Evolutionary conservation across 2,113 vertebrate species (phyloP), one percentile per base, ranked within the genome.

Genomic region (Copsychus sechellarum): DNA sequence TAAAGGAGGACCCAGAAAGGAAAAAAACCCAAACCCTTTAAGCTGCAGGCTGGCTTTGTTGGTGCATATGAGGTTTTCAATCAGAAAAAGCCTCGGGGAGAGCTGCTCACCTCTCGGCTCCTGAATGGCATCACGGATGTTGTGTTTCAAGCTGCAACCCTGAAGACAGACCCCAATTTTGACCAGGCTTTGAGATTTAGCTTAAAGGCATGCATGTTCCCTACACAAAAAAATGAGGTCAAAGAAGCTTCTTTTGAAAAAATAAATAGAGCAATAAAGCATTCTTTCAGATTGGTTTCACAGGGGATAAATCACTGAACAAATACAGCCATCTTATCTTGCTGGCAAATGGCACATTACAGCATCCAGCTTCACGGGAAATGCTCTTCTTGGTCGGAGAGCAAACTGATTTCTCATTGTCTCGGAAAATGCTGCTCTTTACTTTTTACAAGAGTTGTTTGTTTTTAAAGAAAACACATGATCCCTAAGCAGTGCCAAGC

Each of bases 241-340:
- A 93, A 92, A 92, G 76, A 14, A 93, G 72, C 76, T 73, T 78
- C 82, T 94, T 95, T 93, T 84, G 85, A 90, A 85, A 95, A 95
- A 96, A 95, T 93, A 97, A 96, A 96, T 93, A 96, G 86, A 96
- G 95, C 93, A 96, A 95, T 95, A 97, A 96, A 90, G 26, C 92
- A 90, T 96, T 91, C 93, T 83, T 93, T 91, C 89, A 91, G 81
- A 78, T 77, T 56, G 74, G 66, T 89, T 87, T 95, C 81, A 74
- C 91, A 94, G 91, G 42, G 81, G 45, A 96, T 96, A 95, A 95
- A 95, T 95, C 93, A 92, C 61, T 6, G 57, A 86, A 73, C 79
- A 95, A 94, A 97, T 51, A 82, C 23, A 9, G 79, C 72, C 93
- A 86, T 77, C 90, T 95, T 96, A 94, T 94, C 95, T 96, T 6